Percentiles rank a stretch among this genome's conserved stretches.
phyloP scores from a whole-genome alignment of 2,888 invertebrate genomes.

The Vandiemenella viatica region DNA sequence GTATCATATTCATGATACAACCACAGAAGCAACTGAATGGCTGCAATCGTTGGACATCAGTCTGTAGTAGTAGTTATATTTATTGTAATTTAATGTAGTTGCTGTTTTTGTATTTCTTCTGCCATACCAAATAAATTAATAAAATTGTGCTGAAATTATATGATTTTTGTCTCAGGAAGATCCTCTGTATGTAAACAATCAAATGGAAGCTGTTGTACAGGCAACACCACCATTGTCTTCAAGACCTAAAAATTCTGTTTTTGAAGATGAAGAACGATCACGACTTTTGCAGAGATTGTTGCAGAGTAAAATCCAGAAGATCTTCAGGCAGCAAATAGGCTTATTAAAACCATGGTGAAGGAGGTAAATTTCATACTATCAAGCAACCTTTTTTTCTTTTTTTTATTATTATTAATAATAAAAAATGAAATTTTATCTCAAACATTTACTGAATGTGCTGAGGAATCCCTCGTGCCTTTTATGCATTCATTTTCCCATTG shows the following conservation, averaged over 20 bases:
- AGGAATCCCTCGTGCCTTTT: no score
- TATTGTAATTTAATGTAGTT: no score
- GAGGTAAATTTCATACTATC: constrained; percentile 45
- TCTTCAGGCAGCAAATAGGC: constrained; percentile 84
- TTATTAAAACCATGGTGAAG: constrained; percentile 90
- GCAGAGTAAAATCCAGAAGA: constrained; percentile 91
- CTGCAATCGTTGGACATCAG: no score
- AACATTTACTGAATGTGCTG: no score
- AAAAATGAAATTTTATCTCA: no score
- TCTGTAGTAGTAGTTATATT: no score
- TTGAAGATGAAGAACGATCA: constrained; percentile 75
- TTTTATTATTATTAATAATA: constrained; percentile 9
- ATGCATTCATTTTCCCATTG: no score
- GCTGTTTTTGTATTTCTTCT: no score
- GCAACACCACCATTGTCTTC: constrained; percentile 10
- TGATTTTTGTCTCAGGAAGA: constrained; percentile 9
- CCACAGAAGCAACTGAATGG: no score
- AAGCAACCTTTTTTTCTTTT: constrained; percentile 3
- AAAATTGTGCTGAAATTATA: no score
- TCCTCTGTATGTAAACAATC: constrained; percentile 3
- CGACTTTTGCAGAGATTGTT: constrained; percentile 70
- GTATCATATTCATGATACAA: no score
- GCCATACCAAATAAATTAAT: no score
- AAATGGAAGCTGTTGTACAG: background rate
- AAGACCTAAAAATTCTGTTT: constrained; percentile 34